phyloP scores from a whole-genome alignment of 1,140 invertebrate genomes.

The Lithobius niger region DNA sequence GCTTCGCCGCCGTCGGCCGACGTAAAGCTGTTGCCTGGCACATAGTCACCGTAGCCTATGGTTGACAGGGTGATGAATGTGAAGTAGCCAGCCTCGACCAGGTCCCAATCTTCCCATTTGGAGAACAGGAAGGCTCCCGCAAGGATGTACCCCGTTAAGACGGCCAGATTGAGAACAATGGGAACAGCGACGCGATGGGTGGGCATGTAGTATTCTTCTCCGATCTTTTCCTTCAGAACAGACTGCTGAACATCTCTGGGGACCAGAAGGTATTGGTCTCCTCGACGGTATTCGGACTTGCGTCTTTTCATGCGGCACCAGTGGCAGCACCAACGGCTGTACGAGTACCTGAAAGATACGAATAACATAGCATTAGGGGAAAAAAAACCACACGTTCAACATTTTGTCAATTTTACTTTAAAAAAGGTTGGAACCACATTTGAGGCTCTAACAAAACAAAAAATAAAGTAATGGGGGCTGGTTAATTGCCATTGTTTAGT shows the following conservation, averaged over 20 bases:
- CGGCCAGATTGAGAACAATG: conserved; percentile 31
- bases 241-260: conserved; percentile 9
- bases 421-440: no score
- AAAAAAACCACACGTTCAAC: no score
- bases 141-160: conserved; percentile 32
- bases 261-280: conserved; percentile 12
- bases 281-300: conserved; percentile 13
- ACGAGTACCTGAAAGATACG: conserved; percentile 7
- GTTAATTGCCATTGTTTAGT: no score
- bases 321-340: conserved; percentile 21
- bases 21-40: conserved; percentile 30
- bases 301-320: conserved; percentile 21
- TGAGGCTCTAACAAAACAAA: no score
- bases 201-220: conserved; percentile 26
- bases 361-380: no score
- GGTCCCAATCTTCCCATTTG: conserved; percentile 26
- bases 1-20: conserved; percentile 4
- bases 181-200: conserved; percentile 22
- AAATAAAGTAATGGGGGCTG: no score
- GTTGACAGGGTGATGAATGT: conserved; percentile 37
- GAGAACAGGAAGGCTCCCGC: conserved; percentile 28
- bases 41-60: conserved; percentile 38
- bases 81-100: conserved; percentile 35
- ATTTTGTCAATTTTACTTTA: no score
- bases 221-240: conserved; percentile 20